phyloP scores from a whole-genome alignment of 2,888 invertebrate species.

The Halictus ligatus region DNA sequence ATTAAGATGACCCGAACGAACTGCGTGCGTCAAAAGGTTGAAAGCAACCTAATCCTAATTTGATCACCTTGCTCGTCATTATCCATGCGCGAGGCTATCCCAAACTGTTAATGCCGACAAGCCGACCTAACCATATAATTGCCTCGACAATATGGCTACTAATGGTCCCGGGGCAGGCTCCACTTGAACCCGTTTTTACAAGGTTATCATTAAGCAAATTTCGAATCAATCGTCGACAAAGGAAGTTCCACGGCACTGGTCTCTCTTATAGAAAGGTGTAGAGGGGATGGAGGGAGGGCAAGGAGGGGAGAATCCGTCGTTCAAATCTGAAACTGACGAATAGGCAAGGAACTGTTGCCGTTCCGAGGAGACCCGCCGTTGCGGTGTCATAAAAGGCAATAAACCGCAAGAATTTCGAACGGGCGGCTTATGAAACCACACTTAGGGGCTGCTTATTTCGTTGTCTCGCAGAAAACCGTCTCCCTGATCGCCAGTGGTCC shows the following conservation, averaged over 20 bases:
- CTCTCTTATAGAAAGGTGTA: too few relatives aligned
- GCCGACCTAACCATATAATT: background rate
- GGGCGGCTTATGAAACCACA: conserved; percentile 77
- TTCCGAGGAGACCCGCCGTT: background rate
- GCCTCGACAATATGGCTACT: background rate
- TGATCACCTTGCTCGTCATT: too few relatives aligned
- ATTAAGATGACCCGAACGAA: too few relatives aligned
- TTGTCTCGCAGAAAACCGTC: background rate
- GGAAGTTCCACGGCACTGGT: background rate
- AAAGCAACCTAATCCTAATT: too few relatives aligned
- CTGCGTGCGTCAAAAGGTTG: too few relatives aligned
- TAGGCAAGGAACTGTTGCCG: background rate
- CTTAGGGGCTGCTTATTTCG: conserved; percentile 88
- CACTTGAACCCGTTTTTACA: background rate
- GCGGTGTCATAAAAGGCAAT: conserved; percentile 70
- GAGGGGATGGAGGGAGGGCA: too few relatives aligned
- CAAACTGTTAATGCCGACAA: background rate
- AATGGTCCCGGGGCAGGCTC: background rate
- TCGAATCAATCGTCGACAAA: background rate
- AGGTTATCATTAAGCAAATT: background rate
- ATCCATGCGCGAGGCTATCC: too few relatives aligned
- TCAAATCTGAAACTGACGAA: too few relatives aligned
- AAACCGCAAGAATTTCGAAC: conserved; percentile 73
- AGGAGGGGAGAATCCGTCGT: too few relatives aligned
- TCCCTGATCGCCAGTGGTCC: background rate